Conservation (phyloP, 2,113 vertebrate genomes). For the Erpornis zantholeuca region DNA sequence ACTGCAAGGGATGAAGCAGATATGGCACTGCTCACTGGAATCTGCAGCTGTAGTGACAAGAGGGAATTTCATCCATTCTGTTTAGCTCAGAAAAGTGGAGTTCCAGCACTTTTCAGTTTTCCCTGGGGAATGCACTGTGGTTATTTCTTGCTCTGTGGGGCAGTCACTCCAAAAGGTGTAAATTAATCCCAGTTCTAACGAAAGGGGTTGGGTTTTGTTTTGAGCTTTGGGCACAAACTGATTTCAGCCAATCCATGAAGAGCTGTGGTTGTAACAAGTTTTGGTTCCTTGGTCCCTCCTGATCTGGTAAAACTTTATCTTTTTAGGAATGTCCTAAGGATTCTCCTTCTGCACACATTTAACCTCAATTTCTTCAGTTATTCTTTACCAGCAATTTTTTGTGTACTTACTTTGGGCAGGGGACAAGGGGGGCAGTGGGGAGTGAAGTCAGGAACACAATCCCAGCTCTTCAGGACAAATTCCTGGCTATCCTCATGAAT, state of each 20-base stretch:
- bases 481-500: neutral
- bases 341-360: neutral
- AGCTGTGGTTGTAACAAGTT: neutral
- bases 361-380: neutral
- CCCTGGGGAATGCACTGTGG: neutral
- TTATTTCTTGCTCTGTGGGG: neutral
- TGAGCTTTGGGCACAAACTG: neutral
- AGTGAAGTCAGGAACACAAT: neutral
- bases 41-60: neutral
- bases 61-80: neutral
- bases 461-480: neutral
- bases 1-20: neutral
- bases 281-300: neutral
- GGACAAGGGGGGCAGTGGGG: fast-evolving
- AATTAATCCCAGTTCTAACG: neutral
- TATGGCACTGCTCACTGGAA: neutral
- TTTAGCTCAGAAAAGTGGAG: neutral
- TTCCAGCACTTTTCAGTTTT: neutral
- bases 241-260: neutral
- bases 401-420: neutral
- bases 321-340: neutral
- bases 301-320: neutral
- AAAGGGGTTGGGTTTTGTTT: neutral
- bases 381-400: neutral
- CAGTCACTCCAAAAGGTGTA: neutral